Conservation (phyloP, 2,888 invertebrate species). For the Macrosiphum euphorbiae region DNA sequence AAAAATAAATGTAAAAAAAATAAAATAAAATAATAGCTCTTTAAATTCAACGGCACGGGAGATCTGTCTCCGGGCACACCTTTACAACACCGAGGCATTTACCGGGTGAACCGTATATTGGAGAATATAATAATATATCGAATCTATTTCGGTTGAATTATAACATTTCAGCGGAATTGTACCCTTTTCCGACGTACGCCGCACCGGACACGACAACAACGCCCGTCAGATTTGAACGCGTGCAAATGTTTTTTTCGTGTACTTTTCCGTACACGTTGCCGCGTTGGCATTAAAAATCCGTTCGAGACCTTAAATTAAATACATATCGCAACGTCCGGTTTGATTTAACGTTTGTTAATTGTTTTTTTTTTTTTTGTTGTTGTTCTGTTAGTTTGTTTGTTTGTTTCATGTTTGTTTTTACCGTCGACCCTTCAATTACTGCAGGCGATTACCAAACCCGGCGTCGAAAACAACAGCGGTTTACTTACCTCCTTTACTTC, state of each 20-base stretch:
- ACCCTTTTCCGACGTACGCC: neutral
- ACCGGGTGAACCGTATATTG: neutral
- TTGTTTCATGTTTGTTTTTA: neutral
- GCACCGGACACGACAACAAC: neutral
- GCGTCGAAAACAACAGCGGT: neutral
- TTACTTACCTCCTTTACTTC: neutral
- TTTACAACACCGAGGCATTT: neutral
- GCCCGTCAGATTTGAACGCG: slow-evolving; percentile 11
- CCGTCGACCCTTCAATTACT: neutral
- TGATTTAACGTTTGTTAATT: neutral
- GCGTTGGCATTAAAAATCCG: neutral
- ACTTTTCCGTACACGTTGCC: neutral
- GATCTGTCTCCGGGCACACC: neutral
- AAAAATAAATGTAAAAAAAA: neutral
- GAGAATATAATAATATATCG: neutral
- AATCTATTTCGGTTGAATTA: neutral
- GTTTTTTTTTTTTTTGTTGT: neutral
- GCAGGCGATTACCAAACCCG: neutral
- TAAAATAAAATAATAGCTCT: neutral
- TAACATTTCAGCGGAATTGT: neutral
- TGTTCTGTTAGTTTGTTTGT: neutral
- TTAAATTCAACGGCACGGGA: neutral
- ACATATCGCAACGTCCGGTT: neutral
- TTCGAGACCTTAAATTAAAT: neutral
- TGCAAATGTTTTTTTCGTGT: slow-evolving; percentile 39